These are phyloP conservation scores for Narcine bancroftii DNA, from an alignment of 2,113 vertebrate genomes.

Conservation along the genomic window DNA sequence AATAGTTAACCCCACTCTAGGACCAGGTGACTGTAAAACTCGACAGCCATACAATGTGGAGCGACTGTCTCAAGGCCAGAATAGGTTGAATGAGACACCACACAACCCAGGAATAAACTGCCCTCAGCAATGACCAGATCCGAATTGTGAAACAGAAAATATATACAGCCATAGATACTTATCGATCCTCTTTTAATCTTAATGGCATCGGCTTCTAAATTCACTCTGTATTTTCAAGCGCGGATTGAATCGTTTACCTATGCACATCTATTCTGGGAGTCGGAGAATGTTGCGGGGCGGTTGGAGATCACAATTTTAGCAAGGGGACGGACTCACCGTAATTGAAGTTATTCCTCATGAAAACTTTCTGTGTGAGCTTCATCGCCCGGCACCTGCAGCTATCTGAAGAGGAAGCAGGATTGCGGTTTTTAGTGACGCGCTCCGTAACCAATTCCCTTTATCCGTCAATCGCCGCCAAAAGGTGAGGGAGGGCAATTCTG, in stretches of 20 bases:
- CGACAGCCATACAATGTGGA: not conserved
- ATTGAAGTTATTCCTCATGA: constrained; percentile 89
- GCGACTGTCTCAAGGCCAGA: not conserved
- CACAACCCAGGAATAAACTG: not conserved
- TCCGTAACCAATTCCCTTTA: not conserved
- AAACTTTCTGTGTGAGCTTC: constrained; percentile 72
- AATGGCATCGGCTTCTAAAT: not conserved
- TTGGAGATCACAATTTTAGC: no score
- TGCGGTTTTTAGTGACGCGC: no score
- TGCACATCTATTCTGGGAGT: no score
- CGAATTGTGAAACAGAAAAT: not conserved
- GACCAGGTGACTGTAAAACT: not conserved
- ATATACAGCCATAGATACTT: not conserved
- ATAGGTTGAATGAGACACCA: not conserved
- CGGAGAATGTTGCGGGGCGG: no score
- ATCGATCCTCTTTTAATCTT: not conserved
- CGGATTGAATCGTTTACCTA: no score
- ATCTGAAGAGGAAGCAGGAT: constrained; percentile 55
- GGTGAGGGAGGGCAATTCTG: not conserved
- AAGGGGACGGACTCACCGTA: constrained; percentile 69
- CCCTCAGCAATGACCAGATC: not conserved
- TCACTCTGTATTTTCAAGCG: not conserved
- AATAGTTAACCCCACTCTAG: not conserved
- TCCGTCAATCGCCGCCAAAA: no score
- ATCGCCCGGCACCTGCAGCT: constrained; percentile 80